Evolutionary conservation across 2,113 vertebrate species (phyloP), one percentile per base, ranked within the genome.

Genomic region (Grus americana): DNA sequence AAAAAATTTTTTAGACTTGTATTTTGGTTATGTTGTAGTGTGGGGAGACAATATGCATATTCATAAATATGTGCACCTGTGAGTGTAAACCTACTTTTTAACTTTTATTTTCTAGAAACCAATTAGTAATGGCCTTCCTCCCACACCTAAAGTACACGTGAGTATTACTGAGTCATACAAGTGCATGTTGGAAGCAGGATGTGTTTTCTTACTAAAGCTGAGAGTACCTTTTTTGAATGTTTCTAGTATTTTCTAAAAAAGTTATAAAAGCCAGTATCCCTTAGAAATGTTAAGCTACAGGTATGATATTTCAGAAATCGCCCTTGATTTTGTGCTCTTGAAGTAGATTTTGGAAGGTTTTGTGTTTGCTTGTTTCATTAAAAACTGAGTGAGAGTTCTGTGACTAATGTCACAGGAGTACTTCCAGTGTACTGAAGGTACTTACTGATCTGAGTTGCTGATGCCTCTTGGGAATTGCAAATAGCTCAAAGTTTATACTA

Each of bases 61-160:
- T 78, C 8, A 5, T 46, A 42, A 5, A 18, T 29, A 17, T 23
- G 5, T 38, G 68, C 5, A 12, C 9, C 1, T n/a, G 34, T 30
- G 59, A 63, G 23, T 74, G 24, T 92, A 84, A 94, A 82, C 42
- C 49, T 24, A 49, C n/a, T 72, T 76, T 38, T 44, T 3, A 70
- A 59, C 57, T 96, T 97, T 93, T 91, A 40, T 98, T 96, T 98
- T 97, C 91, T 93, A 99, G 99, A 99, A 99, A 97, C 99, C 99
- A 26, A 98, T 99, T 96, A 99, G 99, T 90, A 99, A 99, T 10
- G 99, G 99, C 82, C 98, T 99, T 86, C 99, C 99, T 76, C 99
- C 99, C 42, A 99, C 99, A 52, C 99, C 99, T 78, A 99, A 99
- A 99, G 99, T 99, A 32, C 99, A 99, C 57, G 99, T 99, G 97